phyloP scores from a whole-genome alignment of 2,113 vertebrate genomes.

The Herpetotheres cachinnans region DNA sequence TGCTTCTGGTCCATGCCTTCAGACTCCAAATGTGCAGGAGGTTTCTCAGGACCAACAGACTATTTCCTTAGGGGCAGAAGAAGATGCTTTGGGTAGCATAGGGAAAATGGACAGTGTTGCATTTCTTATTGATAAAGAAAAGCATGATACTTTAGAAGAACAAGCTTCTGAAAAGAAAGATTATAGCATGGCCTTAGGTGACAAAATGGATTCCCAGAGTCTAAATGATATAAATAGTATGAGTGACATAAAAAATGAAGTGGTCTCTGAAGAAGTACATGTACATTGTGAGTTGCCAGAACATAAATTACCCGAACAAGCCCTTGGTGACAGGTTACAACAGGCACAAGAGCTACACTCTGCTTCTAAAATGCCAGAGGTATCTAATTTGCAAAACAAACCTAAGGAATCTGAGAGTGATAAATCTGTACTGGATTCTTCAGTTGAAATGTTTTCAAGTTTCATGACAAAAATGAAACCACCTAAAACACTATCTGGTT shows the following conservation, averaged over 20 bases:
- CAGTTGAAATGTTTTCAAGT: slow-evolving; percentile 84
- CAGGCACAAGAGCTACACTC: background rate
- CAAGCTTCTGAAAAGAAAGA: background rate
- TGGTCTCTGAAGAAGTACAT: background rate
- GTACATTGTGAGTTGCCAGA: background rate
- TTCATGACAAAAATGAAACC: slow-evolving; percentile 88
- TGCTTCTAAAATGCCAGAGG: background rate
- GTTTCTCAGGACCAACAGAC: background rate
- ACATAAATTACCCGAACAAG: background rate
- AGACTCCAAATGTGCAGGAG: background rate
- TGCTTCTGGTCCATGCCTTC: background rate
- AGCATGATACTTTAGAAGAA: background rate
- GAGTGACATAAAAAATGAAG: background rate
- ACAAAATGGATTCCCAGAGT: background rate
- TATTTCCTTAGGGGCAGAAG: background rate
- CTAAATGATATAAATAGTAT: background rate
- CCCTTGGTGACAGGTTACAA: background rate
- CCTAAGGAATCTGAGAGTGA: slow-evolving; percentile 70
- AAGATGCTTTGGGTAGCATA: background rate
- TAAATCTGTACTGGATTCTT: slow-evolving; percentile 75
- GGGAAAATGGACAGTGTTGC: background rate
- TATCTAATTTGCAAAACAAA: slow-evolving; percentile 9
- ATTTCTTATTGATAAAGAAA: background rate
- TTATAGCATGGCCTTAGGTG: background rate
- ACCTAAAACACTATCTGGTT: slow-evolving; percentile 78